phyloP scores from a whole-genome alignment of 2,113 vertebrate species.

The Dunckerocampus dactyliophorus region DNA sequence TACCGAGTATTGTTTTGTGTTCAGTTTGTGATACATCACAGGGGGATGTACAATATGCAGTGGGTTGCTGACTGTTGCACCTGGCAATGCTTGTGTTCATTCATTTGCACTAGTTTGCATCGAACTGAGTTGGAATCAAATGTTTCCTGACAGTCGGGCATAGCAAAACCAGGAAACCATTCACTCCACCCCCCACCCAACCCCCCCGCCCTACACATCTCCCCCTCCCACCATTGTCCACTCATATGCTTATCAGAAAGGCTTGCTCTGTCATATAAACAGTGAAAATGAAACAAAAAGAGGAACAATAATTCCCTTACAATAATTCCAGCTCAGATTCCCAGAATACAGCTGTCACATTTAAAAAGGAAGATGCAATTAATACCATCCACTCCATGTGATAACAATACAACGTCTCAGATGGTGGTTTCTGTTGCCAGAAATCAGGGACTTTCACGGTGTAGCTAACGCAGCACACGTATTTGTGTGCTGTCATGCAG shows the following conservation, averaged over 20 bases:
- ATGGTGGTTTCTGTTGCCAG: no score
- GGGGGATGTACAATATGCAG: neutral
- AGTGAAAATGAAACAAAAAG: constrained; percentile 8
- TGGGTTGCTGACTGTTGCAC: constrained; percentile 6
- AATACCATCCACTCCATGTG: neutral
- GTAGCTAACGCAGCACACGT: no score
- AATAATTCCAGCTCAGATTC: neutral
- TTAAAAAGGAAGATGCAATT: neutral
- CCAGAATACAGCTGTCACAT: neutral
- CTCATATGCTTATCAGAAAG: constrained; percentile 2
- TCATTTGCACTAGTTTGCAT: neutral
- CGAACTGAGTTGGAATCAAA: constrained; percentile 8
- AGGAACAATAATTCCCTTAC: neutral
- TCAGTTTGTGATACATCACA: no score
- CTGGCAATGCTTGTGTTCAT: constrained; percentile 1
- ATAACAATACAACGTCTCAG: no score
- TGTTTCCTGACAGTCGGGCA: constrained; percentile 20
- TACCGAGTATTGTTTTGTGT: no score
- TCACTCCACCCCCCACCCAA: neutral
- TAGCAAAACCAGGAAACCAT: constrained; percentile 9
- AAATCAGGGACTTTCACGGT: no score
- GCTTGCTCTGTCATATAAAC: neutral
- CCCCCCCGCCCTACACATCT: neutral
- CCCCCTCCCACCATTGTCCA: constrained; percentile 2
- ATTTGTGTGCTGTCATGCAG: no score